Percentiles rank a stretch among this genome's conserved stretches.
These are phyloP conservation scores for Antechinus stuartii DNA, from an alignment of 2,113 vertebrate genomes.

Conservation along the genomic window DNA sequence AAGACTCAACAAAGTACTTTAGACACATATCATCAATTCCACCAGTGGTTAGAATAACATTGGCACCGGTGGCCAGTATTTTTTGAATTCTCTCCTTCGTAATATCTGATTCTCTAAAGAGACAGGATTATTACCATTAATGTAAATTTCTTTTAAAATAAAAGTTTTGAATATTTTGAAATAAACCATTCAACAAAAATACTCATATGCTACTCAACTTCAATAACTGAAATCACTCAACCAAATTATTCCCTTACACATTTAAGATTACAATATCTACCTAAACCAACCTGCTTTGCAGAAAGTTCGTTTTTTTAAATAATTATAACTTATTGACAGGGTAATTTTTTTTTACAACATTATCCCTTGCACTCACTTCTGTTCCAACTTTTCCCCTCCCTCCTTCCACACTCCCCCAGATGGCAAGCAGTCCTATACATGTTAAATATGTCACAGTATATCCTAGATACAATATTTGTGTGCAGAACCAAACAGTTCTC, in stretches of 20 bases:
- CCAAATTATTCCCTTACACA: neutral
- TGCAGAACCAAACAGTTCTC: too few species aligned
- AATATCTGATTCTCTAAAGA: slow-evolving; percentile 94
- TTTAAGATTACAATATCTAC: neutral
- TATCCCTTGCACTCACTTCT: too few species aligned
- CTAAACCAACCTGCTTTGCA: neutral
- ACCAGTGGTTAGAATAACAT: slow-evolving; percentile 95
- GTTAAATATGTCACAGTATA: too few species aligned
- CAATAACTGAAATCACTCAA: neutral
- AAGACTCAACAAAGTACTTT: slow-evolving; percentile 96
- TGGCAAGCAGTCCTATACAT: too few species aligned
- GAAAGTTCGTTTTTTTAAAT: too few species aligned
- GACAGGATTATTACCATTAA: neutral
- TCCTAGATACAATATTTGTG: too few species aligned
- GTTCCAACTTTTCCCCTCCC: too few species aligned
- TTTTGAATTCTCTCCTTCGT: slow-evolving; percentile 98
- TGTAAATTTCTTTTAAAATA: neutral
- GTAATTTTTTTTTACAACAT: too few species aligned
- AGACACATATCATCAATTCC: slow-evolving; percentile 99
- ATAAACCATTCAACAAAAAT: neutral
- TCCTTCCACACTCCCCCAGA: too few species aligned
- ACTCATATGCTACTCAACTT: neutral
- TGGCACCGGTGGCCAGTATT: slow-evolving; percentile 95
- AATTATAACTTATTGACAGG: too few species aligned
- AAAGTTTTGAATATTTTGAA: neutral